Percentiles rank a stretch among this genome's conserved stretches.
Evolutionary conservation across 2,113 vertebrate species (phyloP).

Genomic region (Larimichthys crocea): DNA sequence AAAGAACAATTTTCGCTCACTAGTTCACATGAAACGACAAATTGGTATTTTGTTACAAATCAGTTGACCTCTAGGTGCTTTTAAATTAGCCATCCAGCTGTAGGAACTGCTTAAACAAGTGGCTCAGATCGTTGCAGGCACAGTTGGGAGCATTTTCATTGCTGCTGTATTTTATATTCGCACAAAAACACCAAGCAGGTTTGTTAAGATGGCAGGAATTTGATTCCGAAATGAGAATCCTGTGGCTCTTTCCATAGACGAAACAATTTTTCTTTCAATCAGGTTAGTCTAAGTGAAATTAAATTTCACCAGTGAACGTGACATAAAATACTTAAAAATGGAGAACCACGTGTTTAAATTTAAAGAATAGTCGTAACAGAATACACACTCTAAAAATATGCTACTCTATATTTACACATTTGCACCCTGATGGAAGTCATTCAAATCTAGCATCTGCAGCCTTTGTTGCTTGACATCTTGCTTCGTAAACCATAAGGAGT

Average conservation of each 20-base stretch:
- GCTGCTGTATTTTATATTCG: too few relatives aligned
- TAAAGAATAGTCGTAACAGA: not conserved
- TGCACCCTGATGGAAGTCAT: not conserved
- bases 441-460: conserved; percentile 12
- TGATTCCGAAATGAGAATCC: too few relatives aligned
- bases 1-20: too few relatives aligned
- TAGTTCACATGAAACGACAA: too few relatives aligned
- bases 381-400: not conserved
- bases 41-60: not conserved
- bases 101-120: not conserved
- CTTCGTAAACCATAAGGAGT: conserved; percentile 22
- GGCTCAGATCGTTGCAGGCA: too few relatives aligned
- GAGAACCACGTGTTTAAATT: not conserved
- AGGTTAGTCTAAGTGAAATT: not conserved
- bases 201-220: too few relatives aligned
- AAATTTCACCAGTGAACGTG: not conserved
- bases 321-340: too few relatives aligned
- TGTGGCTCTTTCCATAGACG: too few relatives aligned
- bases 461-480: conserved; percentile 22
- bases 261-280: not conserved
- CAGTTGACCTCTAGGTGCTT: not conserved
- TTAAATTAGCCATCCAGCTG: not conserved
- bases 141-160: too few relatives aligned
- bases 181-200: too few relatives aligned
- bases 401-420: not conserved